Percentiles rank a stretch among this genome's conserved stretches.
These are phyloP conservation scores for Bagarius yarrelli DNA, from an alignment of 2,113 vertebrate species.

Conservation along the genomic window DNA sequence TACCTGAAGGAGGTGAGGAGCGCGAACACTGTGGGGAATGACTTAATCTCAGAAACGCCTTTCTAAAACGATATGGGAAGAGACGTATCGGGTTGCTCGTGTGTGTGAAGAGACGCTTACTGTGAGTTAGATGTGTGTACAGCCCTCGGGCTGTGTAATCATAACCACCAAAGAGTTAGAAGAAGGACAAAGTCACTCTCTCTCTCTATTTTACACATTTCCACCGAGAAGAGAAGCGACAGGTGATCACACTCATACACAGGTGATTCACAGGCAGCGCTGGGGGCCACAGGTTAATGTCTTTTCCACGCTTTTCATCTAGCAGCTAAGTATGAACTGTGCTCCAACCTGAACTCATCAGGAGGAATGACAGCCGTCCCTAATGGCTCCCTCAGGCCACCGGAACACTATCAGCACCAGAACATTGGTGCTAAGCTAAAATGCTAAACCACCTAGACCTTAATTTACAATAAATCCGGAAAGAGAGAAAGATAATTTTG, in stretches of 20 bases:
- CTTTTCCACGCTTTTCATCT: constrained; percentile 53
- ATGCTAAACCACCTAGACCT: constrained; percentile 8
- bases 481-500: not conserved
- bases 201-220: not conserved
- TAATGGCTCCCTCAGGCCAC: constrained; percentile 46
- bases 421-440: constrained; percentile 13
- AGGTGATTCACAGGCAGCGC: constrained; percentile 38
- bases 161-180: constrained; percentile 34
- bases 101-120: constrained; percentile 13
- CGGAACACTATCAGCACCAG: constrained; percentile 33
- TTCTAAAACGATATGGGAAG: constrained; percentile 36
- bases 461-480: not conserved
- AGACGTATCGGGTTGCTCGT: constrained; percentile 46
- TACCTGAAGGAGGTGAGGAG: constrained; percentile 39
- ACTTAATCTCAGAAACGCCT: constrained; percentile 43
- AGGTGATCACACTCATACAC: constrained; percentile 35
- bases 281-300: constrained; percentile 45
- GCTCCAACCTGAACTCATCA: constrained; percentile 29
- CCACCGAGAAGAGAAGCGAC: constrained; percentile 17
- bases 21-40: constrained; percentile 35
- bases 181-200: constrained; percentile 19
- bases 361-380: constrained; percentile 45
- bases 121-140: constrained; percentile 24
- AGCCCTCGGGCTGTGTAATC: constrained; percentile 46
- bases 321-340: constrained; percentile 9